Evolutionary conservation across 2,113 vertebrate genomes (phyloP).

Genomic region (Cryptotis parvus): DNA sequence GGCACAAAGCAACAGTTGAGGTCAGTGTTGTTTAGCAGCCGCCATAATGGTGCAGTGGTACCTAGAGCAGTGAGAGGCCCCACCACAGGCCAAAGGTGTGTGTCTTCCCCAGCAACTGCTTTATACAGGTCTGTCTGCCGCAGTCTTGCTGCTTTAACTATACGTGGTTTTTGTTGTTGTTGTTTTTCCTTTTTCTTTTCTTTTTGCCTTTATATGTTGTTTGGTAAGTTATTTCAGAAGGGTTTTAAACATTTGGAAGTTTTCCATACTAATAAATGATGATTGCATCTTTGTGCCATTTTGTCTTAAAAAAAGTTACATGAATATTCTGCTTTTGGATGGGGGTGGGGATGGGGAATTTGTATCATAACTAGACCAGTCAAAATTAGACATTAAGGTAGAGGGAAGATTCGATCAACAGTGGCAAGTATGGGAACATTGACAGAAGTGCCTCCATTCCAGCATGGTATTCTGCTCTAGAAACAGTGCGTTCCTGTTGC

Average conservation of each 20-base stretch:
- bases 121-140: neutral
- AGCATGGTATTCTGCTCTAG: slow-evolving; percentile 8
- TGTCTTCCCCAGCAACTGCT: neutral
- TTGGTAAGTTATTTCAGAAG: neutral
- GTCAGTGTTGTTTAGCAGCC: neutral
- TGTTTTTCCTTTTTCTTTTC: no score
- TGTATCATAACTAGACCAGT: neutral
- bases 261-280: neutral
- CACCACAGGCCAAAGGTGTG: neutral
- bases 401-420: neutral
- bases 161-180: neutral
- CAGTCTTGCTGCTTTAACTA: neutral
- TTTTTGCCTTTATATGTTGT: neutral
- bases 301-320: neutral
- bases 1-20: neutral
- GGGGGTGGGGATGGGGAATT: neutral
- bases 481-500: slow-evolving; percentile 11
- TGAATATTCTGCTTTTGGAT: neutral
- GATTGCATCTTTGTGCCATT: neutral
- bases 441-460: neutral
- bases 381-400: neutral
- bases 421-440: neutral
- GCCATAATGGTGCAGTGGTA: neutral
- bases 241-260: neutral
- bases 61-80: neutral